Conservation (phyloP, 2,888 invertebrate genomes). For the Selenia dentaria region DNA sequence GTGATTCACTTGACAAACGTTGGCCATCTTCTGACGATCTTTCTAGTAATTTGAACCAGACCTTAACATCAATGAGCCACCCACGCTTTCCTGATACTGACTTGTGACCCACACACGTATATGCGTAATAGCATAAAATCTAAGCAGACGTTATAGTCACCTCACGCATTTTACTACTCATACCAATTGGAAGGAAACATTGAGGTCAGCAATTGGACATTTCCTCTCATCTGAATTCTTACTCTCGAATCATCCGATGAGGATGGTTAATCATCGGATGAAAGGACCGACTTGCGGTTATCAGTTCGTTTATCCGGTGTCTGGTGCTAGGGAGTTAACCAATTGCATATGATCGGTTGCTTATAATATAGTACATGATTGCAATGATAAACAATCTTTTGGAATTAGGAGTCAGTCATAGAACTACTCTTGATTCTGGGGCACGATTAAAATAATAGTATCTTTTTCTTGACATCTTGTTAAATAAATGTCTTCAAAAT, state of each 20-base stretch:
- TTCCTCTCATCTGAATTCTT: constrained; percentile 28
- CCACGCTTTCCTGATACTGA: constrained; percentile 14
- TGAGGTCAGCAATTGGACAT: constrained; percentile 27
- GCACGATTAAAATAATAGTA: too few relatives aligned
- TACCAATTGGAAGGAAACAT: constrained; percentile 27
- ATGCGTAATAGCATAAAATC: constrained; percentile 6
- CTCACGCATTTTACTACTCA: constrained; percentile 17
- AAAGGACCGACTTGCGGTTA: constrained; percentile 16
- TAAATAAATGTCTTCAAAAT: too few relatives aligned
- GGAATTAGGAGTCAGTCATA: too few relatives aligned
- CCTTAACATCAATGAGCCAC: constrained; percentile 9
- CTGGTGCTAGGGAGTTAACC: constrained; percentile 13
- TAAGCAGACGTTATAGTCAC: constrained; percentile 2
- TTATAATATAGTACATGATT: too few relatives aligned
- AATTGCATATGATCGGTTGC: too few relatives aligned
- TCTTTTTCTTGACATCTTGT: too few relatives aligned
- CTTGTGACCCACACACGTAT: constrained; percentile 17
- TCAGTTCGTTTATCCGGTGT: constrained; percentile 7
- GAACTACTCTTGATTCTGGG: too few relatives aligned
- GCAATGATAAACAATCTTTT: too few relatives aligned
- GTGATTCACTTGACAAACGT: neutral
- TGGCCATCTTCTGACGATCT: neutral
- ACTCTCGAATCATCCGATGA: constrained; percentile 13
- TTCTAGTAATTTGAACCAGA: neutral
- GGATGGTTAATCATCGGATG: constrained; percentile 16